Base-by-base conservation (phyloP, 2,797 vertebrate species). In the Fringilla coelebs region DNA sequence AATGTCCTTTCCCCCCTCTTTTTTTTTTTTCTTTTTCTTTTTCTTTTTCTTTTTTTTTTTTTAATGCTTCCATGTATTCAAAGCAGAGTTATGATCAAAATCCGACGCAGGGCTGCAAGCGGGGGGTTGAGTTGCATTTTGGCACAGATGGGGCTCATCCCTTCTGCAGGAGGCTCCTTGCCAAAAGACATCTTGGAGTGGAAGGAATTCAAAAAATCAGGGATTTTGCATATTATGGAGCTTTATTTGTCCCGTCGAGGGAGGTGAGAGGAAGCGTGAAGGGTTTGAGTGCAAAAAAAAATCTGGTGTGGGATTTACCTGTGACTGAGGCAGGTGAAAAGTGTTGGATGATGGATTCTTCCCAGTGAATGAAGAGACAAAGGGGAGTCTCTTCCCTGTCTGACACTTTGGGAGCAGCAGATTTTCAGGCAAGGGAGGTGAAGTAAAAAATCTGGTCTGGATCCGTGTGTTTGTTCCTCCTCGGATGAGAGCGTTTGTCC, bases 371-470 rank as follows among this genome's bases (percentile, higher is more conserved):
- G 93, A 94, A 94, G 95, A 95, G 92, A 94, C 91, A 96, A 94
- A 96, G 92, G 95, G 92, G 95, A 94, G 88, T 85, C 96, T 95
- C 90, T 95, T 94, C 94, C 40, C 95, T 86, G 95, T 94, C 92
- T 96, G 93, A 95, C 90, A 94, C 93, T 96, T 93, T 26, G 67
- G 85, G 82, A 75, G 88, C 29, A 93, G 87, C 86, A 71, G 63
- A 85, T 96, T 96, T 95, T 75, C 94, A 94, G 85, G 52, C 91
- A 96, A 51, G 70, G 52, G 83, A 92, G 85, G 96, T 92, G 89
- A 94, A 91, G 92, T 66, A 62, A 96, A 97, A 96, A 97, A 97
- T 91, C 95, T 96, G 96, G 95, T 93, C 93, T 97, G 95, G 95
- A 96, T 96, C 88, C 14, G 55, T 0, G 6, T 86, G 52, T 46